Percentiles rank a stretch among this genome's conserved stretches.
Evolutionary conservation across 1,140 invertebrate genomes (phyloP).

Genomic region (Zaprionus camerounensis): DNA sequence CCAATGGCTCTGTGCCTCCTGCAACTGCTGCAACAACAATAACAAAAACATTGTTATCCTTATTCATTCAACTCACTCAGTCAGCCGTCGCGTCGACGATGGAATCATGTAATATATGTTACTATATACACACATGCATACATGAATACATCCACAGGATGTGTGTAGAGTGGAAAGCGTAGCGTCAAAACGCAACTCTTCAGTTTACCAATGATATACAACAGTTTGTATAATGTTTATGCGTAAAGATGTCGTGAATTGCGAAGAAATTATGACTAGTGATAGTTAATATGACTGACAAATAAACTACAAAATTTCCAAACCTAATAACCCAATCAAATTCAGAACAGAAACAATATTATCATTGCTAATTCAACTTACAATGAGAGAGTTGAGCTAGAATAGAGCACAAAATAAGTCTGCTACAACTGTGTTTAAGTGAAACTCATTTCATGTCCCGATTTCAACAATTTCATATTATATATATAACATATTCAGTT

Average conservation of each 20-base stretch:
- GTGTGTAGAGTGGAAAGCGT: background rate
- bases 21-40: slow-evolving; percentile 30
- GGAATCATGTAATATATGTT: slow-evolving; percentile 53
- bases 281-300: background rate
- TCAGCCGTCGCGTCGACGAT: slow-evolving; percentile 22
- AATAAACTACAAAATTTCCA: background rate
- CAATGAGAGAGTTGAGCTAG: no score
- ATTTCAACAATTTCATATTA: no score
- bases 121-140: background rate
- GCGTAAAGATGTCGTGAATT: slow-evolving; percentile 1
- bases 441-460: no score
- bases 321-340: background rate
- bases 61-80: slow-evolving; percentile 36
- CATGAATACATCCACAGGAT: background rate
- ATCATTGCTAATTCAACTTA: no score
- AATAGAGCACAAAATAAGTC: no score
- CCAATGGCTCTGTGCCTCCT: slow-evolving; percentile 28
- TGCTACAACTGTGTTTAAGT: no score
- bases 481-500: no score
- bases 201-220: slow-evolving; percentile 17
- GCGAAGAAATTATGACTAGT: background rate
- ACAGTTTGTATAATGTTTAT: slow-evolving; percentile 11
- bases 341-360: background rate
- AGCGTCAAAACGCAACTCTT: slow-evolving; percentile 10
- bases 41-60: slow-evolving; percentile 44